phyloP scores from a whole-genome alignment of 2,797 vertebrate genomes.

The Anableps anableps region DNA sequence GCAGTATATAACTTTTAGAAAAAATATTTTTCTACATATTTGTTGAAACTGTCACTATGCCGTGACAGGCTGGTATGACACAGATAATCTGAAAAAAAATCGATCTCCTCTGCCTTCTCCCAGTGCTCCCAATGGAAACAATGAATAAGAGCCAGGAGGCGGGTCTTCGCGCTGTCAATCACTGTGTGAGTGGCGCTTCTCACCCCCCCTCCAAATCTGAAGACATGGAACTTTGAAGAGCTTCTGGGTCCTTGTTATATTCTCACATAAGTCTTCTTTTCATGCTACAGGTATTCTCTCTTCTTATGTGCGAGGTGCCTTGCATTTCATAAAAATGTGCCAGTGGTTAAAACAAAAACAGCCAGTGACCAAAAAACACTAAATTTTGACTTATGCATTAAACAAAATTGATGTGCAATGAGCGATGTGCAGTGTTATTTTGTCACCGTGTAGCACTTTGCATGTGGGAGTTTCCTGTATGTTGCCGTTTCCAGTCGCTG shows the following conservation, averaged over 20 bases:
- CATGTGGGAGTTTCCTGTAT: conserved; percentile 66
- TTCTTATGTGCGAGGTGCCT: too few species aligned
- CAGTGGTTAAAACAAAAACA: not conserved
- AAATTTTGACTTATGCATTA: not conserved
- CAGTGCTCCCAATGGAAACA: too few species aligned
- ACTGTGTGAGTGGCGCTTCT: too few species aligned
- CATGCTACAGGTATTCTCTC: not conserved
- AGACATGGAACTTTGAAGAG: not conserved
- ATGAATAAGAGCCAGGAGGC: too few species aligned
- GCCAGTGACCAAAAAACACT: not conserved
- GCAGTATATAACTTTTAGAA: too few species aligned
- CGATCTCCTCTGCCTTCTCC: too few species aligned
- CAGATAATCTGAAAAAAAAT: too few species aligned
- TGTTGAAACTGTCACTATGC: too few species aligned
- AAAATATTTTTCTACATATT: too few species aligned
- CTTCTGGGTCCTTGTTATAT: not conserved
- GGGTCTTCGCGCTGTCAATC: too few species aligned
- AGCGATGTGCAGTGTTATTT: not conserved
- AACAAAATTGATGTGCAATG: not conserved
- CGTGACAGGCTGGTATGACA: too few species aligned
- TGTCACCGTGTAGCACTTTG: not conserved
- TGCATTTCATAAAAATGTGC: not conserved
- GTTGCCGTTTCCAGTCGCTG: conserved; percentile 93
- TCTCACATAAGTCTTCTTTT: not conserved
- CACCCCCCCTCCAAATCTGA: too few species aligned